Percentiles rank a stretch among this genome's conserved stretches.
These are phyloP conservation scores for Hyaena hyaena DNA, from an alignment of 2,113 vertebrate species.

Conservation along the genomic window DNA sequence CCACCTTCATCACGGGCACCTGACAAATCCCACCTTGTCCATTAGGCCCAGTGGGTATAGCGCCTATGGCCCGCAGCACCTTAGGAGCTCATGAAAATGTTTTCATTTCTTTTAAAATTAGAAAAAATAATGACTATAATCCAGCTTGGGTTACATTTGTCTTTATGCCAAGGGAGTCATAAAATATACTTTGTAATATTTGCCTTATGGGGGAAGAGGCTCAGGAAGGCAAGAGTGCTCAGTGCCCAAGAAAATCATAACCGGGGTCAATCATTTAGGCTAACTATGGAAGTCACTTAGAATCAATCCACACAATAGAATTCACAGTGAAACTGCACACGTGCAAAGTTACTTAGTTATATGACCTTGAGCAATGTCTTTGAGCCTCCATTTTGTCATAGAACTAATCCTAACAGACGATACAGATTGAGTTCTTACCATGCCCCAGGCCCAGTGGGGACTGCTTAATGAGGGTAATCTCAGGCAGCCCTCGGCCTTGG, in stretches of 20 bases:
- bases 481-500: rapidly evolving
- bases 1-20: background rate
- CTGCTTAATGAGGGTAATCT: rapidly evolving
- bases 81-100: background rate
- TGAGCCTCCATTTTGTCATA: background rate
- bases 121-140: background rate
- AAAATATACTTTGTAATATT: background rate
- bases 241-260: rapidly evolving
- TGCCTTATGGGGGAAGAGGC: background rate
- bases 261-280: rapidly evolving
- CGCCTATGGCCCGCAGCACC: rapidly evolving
- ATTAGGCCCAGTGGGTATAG: rapidly evolving
- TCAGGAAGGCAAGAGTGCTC: background rate
- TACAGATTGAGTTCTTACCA: rapidly evolving
- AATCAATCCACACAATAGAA: background rate
- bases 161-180: background rate
- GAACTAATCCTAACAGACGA: background rate
- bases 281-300: background rate
- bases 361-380: background rate
- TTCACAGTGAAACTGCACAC: rapidly evolving
- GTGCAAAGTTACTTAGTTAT: rapidly evolving
- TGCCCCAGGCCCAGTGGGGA: background rate
- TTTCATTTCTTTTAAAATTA: background rate
- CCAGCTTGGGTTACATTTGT: background rate
- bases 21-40: background rate